Conservation (phyloP, 2,888 invertebrate genomes). For the Hofmannophila pseudospretella region DNA sequence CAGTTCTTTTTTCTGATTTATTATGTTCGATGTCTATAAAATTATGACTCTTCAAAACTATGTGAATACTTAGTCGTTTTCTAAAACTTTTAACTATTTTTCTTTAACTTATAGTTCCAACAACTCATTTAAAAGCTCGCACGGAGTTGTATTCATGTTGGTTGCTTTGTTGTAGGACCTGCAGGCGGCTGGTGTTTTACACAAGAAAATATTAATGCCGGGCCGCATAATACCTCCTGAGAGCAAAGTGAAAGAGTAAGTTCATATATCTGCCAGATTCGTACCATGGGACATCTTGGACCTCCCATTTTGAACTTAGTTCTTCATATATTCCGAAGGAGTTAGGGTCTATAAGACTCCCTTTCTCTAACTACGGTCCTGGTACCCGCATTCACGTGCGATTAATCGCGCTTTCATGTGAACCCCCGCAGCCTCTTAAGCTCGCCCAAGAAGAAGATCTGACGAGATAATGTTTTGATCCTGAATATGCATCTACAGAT, state of each 20-base stretch:
- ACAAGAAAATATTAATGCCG: slow-evolving; percentile 64
- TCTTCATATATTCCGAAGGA: no score
- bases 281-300: slow-evolving; percentile 13
- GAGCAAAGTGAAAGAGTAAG: slow-evolving; percentile 56
- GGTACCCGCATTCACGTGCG: slow-evolving; percentile 24
- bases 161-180: slow-evolving; percentile 58
- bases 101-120: no score
- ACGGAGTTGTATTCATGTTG: slow-evolving; percentile 9
- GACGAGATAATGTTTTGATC: slow-evolving; percentile 20
- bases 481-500: slow-evolving; percentile 9
- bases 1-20: no score
- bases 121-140: no score
- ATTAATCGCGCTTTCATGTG: slow-evolving; percentile 32
- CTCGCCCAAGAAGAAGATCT: slow-evolving; percentile 38
- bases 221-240: slow-evolving; percentile 62
- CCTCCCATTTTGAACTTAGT: no score
- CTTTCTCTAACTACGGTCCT: neutral
- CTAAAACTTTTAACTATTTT: no score
- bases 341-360: no score
- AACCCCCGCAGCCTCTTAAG: slow-evolving; percentile 12
- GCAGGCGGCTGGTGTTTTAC: slow-evolving; percentile 42
- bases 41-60: no score
- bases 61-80: no score
- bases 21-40: no score
- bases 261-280: slow-evolving; percentile 19